Conservation (phyloP, 2,888 invertebrate species). For the Brachyptera risi region DNA sequence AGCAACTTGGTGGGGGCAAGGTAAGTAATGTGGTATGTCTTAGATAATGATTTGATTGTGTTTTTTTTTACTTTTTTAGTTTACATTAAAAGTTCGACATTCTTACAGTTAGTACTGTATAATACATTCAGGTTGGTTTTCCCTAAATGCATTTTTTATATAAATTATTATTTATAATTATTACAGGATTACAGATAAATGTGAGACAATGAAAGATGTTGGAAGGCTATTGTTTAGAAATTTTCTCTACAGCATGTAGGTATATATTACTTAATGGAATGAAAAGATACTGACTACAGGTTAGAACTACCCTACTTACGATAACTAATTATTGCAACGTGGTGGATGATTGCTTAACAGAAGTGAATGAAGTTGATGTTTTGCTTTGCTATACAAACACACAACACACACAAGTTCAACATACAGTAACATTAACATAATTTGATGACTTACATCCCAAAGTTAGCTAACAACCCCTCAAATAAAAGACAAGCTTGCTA, state of each 20-base stretch:
- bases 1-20: too few species aligned
- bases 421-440: neutral
- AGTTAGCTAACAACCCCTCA: conserved; percentile 1
- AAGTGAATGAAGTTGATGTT: conserved; percentile 1
- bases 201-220: neutral
- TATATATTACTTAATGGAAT: conserved; percentile 2
- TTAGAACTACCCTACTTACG: neutral
- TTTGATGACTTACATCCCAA: neutral
- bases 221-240: conserved; percentile 1
- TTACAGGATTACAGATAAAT: neutral
- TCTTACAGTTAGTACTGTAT: too few species aligned
- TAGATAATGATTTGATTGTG: too few species aligned
- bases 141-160: conserved; percentile 9
- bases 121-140: too few species aligned
- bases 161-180: neutral
- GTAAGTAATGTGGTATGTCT: too few species aligned
- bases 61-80: too few species aligned
- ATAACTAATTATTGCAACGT: conserved; percentile 14
- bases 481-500: conserved; percentile 11
- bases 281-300: conserved; percentile 8
- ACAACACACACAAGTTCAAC: conserved; percentile 4
- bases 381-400: conserved; percentile 8
- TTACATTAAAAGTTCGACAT: too few species aligned
- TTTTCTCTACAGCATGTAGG: neutral
- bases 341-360: neutral